Base-by-base conservation (phyloP, 2,888 invertebrate species). In the Pyrochroa serraticornis region DNA sequence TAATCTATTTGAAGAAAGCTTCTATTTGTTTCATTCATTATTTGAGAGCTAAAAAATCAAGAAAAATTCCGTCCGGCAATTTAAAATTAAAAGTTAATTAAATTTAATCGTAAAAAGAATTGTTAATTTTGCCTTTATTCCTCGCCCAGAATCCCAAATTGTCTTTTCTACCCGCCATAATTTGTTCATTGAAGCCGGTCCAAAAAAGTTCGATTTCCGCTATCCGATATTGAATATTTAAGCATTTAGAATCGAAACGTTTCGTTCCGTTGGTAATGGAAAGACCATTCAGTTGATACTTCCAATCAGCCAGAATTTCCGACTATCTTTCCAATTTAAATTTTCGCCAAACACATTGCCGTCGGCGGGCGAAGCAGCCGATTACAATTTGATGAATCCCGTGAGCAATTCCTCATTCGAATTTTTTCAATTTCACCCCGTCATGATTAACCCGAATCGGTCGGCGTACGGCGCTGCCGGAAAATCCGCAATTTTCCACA, bases 231-330 rank as follows among this genome's bases (percentile, higher is more conserved):
- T 22, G 5, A 22, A 22, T 38, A 3, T 14, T n/a, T 14, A 41
- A 41, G 31, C 14, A 7, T 37, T 7, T n/a, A 37, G 8, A 37
- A 8, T 8, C 1, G 13, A 1, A 12, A 1, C 10, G 13, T 12
- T 22, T 5, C 22, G 22, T 22, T 22, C 2, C 10, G 37, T 12
- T 1, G n/a, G 37, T 12, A 13, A 37, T 6, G 42, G 10, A 42
- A 30, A 30, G n/a, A 30, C 22, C n/a, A 42, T 30, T 30, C 9
- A 42, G 33, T 31, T 5, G 10, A 38, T 38, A 12, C 8, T 7
- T 43, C 33, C 10, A 43, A 43, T 43, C 41, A 41, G 31, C 9
- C 31, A 7, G 10, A 41, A 31, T 32, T 9, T 43, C 8, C 43
- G 9, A 12, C 10, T 42, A 42, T 42, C 30, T 10, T 30, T 42